These are phyloP conservation scores for Ridgeia piscesae DNA, from an alignment of 1,140 invertebrate species.

Conservation along the genomic window DNA sequence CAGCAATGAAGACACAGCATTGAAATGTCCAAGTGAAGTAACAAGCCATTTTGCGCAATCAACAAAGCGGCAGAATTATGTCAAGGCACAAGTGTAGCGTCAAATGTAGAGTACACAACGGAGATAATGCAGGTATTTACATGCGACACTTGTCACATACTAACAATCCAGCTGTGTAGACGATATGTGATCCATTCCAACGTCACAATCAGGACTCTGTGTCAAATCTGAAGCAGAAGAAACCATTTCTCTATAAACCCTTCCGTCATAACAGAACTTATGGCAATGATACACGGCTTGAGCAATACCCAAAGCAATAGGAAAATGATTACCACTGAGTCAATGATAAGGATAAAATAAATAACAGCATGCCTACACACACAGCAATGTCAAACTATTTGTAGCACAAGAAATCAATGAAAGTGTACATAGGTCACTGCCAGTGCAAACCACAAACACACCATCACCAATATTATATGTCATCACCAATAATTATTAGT, in stretches of 20 bases:
- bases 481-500: too few relatives aligned
- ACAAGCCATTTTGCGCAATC: neutral
- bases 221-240: neutral
- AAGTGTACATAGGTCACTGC: neutral
- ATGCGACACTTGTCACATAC: neutral
- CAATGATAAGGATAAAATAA: neutral
- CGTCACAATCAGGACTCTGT: neutral
- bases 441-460: too few relatives aligned
- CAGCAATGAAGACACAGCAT: neutral
- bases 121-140: neutral
- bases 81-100: neutral
- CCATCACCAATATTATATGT: too few relatives aligned
- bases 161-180: neutral
- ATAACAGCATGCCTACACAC: neutral
- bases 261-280: neutral
- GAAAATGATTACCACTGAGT: neutral
- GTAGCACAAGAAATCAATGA: neutral
- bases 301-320: neutral
- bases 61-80: neutral
- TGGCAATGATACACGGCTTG: neutral
- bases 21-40: neutral
- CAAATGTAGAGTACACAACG: neutral
- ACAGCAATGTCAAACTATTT: neutral
- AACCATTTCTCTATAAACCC: neutral
- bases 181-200: neutral